These are phyloP conservation scores for Chymomyza amoena DNA, from an alignment of 2,888 invertebrate species.

Conservation along the genomic window DNA sequence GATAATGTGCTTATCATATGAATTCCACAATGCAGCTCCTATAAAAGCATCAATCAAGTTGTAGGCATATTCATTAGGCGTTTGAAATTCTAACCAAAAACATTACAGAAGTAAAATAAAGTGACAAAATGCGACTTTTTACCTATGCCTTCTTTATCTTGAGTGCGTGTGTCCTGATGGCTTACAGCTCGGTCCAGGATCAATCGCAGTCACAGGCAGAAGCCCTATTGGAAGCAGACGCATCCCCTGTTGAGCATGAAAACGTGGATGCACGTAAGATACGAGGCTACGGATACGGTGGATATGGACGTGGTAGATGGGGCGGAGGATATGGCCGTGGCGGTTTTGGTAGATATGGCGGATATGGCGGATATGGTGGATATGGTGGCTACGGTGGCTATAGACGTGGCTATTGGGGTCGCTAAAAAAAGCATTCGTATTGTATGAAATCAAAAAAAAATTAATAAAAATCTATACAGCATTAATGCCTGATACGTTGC, in stretches of 20 bases:
- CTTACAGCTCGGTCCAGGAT: constrained; percentile 18
- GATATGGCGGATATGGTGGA: constrained; percentile 27
- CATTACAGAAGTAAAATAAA: neutral
- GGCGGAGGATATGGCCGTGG: constrained; percentile 17
- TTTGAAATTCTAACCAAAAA: constrained; percentile 1
- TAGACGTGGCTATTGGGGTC: constrained; percentile 27
- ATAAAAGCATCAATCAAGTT: neutral
- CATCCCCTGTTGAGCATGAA: constrained; percentile 40
- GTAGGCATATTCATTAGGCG: neutral
- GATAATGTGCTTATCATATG: neutral
- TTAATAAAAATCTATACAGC: neutral
- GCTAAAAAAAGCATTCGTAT: constrained; percentile 4
- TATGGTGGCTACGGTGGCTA: constrained; percentile 26
- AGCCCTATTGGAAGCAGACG: constrained; percentile 41
- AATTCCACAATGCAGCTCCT: neutral
- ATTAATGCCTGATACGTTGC: neutral
- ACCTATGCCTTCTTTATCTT: constrained; percentile 35
- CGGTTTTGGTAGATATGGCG: constrained; percentile 22
- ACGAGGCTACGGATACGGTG: constrained; percentile 39
- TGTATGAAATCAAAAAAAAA: neutral
- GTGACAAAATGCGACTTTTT: constrained; percentile 45
- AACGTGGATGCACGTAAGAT: constrained; percentile 52
- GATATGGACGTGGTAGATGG: constrained; percentile 30
- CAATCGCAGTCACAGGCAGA: constrained; percentile 24
- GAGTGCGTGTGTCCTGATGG: constrained; percentile 29